Base-by-base conservation (phyloP, 2,797 vertebrate genomes). In the Neopelma chrysocephalum region DNA sequence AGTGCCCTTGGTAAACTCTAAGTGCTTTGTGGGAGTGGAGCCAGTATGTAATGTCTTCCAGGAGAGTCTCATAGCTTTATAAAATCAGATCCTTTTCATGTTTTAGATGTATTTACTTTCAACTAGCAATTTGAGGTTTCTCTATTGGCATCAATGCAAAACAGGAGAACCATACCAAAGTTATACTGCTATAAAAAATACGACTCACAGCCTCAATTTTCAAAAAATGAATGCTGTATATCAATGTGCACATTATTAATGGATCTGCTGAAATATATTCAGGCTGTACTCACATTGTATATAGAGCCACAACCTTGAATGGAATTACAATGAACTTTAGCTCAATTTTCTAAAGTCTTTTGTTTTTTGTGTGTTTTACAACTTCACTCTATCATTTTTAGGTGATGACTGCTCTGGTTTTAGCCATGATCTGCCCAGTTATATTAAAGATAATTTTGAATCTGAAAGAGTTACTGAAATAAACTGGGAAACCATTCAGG, bases 391-490 rank as follows among this genome's bases (percentile, higher is more conserved):
- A 71, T 96, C 92, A 26, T 95, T 94, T 96, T 72, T 96, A 99
- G 99, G 99, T 51, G 99, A 99, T 19, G 99, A 99, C 96, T 99
- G 99, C 97, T 99, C 99, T 90, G 94, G 99, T 87, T 99, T 98
- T 93, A 98, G 96, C 98, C 98, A 98, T 25, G 99, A 99, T 92
- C 98, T 99, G 93, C 99, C 99, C 86, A 99, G 98, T 97, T 99
- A 98, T 62, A 99, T 99, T 97, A 99, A 99, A 98, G 99, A 99
- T 96, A 99, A 99, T 97, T 99, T 99, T 97, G 99, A 99, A 97
- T 99, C 99, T 1, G 98, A 98, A 80, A 98, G 98, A 56, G 98
- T 99, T 82, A 99, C 99, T 45, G 98, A 98, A 95, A 98, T 99
- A 97, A 99, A 99, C 97, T 99, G 99, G 99, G 99, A 99, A 97